phyloP scores from a whole-genome alignment of 1,140 invertebrate genomes.

The Callitettix versicolor region DNA sequence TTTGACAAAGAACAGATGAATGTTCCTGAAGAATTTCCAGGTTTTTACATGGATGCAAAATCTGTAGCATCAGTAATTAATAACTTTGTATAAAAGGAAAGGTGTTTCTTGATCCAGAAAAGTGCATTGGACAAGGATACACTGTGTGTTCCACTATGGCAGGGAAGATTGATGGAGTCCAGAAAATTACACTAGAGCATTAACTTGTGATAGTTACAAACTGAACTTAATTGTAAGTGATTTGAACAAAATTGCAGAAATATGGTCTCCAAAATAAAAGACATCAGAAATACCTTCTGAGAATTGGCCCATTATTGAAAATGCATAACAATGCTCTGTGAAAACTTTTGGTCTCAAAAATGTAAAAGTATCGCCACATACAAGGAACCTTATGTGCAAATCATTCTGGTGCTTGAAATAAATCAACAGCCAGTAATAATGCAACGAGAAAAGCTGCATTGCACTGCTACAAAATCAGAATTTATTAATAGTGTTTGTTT shows the following conservation, averaged over 20 bases:
- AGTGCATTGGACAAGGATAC: constrained; percentile 21
- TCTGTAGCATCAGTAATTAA: not conserved
- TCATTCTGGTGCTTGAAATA: not conserved
- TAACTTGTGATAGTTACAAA: not conserved
- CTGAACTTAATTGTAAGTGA: not conserved
- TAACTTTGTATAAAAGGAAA: not conserved
- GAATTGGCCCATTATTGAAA: constrained; percentile 5
- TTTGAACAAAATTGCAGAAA: constrained; percentile 3
- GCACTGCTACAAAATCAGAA: too few relatives aligned
- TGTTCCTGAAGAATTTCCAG: not conserved
- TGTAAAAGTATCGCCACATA: not conserved
- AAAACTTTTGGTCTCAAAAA: constrained; percentile 12
- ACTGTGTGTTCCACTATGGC: constrained; percentile 23
- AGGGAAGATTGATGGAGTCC: constrained; percentile 5
- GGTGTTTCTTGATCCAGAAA: constrained; percentile 3
- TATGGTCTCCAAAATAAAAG: constrained; percentile 8
- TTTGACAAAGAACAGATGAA: not conserved
- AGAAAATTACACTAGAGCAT: not conserved
- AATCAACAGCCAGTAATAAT: not conserved
- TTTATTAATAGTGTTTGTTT: too few relatives aligned
- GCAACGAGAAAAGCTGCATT: not conserved
- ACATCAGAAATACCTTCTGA: constrained; percentile 3
- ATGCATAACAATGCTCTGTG: constrained; percentile 9
- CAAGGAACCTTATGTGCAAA: not conserved
- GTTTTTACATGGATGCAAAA: not conserved